Conservation (phyloP, 2,888 invertebrate genomes). For the Drosophila antonietae region DNA sequence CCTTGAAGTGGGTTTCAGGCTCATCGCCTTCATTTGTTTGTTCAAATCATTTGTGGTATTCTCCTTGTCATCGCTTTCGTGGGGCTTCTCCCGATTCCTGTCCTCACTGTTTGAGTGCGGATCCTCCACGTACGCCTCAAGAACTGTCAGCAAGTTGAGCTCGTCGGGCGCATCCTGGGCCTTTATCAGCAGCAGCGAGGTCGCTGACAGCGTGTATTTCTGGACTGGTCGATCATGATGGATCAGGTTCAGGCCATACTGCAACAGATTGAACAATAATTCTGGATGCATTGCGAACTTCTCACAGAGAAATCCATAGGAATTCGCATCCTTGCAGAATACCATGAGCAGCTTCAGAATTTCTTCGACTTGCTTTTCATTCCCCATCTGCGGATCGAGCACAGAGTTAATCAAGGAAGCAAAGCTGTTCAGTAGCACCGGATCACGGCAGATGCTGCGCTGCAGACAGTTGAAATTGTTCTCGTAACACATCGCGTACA, state of each 20-base stretch:
- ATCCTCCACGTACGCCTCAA: slow-evolving; percentile 32
- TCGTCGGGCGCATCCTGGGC: slow-evolving; percentile 9
- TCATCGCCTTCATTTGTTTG: slow-evolving; percentile 3
- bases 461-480: slow-evolving; percentile 71
- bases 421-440: slow-evolving; percentile 59
- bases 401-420: slow-evolving; percentile 48
- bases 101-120: background rate
- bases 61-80: slow-evolving; percentile 14
- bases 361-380: slow-evolving; percentile 24
- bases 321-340: slow-evolving; percentile 71
- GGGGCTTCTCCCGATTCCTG: background rate
- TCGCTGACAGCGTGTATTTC: slow-evolving; percentile 56
- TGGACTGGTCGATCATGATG: slow-evolving; percentile 52
- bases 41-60: slow-evolving; percentile 12
- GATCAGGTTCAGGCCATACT: slow-evolving; percentile 49
- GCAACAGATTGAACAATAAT: slow-evolving; percentile 61
- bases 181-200: slow-evolving; percentile 72
- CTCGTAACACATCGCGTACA: slow-evolving; percentile 74
- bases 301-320: slow-evolving; percentile 69
- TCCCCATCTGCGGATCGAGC: slow-evolving; percentile 12
- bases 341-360: slow-evolving; percentile 71
- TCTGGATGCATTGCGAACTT: slow-evolving; percentile 48
- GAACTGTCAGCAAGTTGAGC: slow-evolving; percentile 29
- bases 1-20: background rate
- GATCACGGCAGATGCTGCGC: slow-evolving; percentile 79